Base-by-base conservation (phyloP, 2,888 invertebrate genomes). In the Drosophila putrida region DNA sequence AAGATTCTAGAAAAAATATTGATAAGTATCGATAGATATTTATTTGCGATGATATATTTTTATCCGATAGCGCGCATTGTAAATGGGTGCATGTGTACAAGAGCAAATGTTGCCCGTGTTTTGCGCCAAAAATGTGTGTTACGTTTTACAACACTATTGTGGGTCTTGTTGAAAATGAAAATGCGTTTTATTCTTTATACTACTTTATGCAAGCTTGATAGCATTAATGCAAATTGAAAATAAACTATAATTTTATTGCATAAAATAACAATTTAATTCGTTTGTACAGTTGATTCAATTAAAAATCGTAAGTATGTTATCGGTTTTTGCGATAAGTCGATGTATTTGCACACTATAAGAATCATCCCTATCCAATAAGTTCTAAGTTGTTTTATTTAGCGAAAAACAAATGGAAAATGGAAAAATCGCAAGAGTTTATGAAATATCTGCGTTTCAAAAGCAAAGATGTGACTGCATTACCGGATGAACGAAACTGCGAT, bases 341-440 rank as follows among this genome's bases (percentile, higher is more conserved):
- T 53, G n/a, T 38, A 31, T 44, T n/a, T 13, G n/a, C 44, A 4
- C 15, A 15, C 5, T 4, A 51, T 5, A 49, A 49, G 6, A 44
- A 27, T 20, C 58, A 58, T 58, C 58, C 11, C 58, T 50, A 64
- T 28, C 25, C 36, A 8, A 46, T 33, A 43, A 44, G 28, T 39
- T 35, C 47, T 50, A 20, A 11, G 20, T 46, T 59, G 35, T 51
- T 50, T 57, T 50, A 43, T 51, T 8, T 20, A 39, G 47, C 43
- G 4, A 28, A 49, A 50, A 58, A 58, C 43, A 36, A 64, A 64
- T 57, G 33, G 11, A 66, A 60, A 47, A 60, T 54, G 54, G 49
- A 55, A 27, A 55, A 43, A 36, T 44, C 36, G 15, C 13, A 43
- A 33, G 35, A 43, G 28, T 44, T 43, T 33, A 41, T 54, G 54